A percentile compares a stretch with the other conserved stretches of the same genome.
Evolutionary conservation across 2,888 invertebrate species (phyloP).

Genomic region (Papilio elwesi): DNA sequence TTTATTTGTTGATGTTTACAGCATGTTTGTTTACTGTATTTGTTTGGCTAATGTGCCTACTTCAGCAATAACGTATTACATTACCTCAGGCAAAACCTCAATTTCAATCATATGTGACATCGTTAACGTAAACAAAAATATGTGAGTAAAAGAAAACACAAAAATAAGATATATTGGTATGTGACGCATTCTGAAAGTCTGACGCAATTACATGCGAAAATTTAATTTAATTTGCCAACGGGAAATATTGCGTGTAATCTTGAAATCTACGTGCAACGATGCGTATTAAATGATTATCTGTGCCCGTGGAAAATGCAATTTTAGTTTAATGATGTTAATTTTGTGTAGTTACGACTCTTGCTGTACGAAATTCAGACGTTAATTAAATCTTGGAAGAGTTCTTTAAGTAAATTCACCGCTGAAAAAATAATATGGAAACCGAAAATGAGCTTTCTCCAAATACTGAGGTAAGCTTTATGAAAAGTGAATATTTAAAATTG

Average conservation of each 20-base stretch:
- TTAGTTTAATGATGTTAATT: conserved; percentile 66
- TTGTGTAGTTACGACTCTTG: conserved; percentile 65
- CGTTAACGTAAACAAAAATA: conserved; percentile 17
- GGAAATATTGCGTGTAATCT: conserved; percentile 74
- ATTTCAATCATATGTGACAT: conserved; percentile 6
- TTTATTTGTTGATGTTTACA: not conserved
- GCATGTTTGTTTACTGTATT: conserved; percentile 8
- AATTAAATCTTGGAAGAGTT: conserved; percentile 43
- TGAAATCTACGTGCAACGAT: conserved; percentile 73
- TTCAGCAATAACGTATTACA: conserved; percentile 15
- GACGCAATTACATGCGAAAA: conserved; percentile 64
- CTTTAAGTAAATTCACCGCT: conserved; percentile 53
- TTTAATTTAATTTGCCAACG: conserved; percentile 71
- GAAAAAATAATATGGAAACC: conserved; percentile 46
- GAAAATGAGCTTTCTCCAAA: conserved; percentile 45
- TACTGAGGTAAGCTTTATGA: conserved; percentile 56
- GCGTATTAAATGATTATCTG: conserved; percentile 76
- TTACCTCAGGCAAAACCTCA: conserved; percentile 10
- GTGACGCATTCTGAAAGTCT: conserved; percentile 69
- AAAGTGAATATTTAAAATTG: conserved; percentile 15
- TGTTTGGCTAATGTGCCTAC: conserved; percentile 11
- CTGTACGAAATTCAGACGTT: conserved; percentile 65
- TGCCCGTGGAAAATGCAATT: conserved; percentile 68
- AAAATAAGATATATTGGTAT: conserved; percentile 42
- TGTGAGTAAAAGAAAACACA: conserved; percentile 8